Evolutionary conservation across 2,797 vertebrate species (phyloP), one percentile per base, ranked within the genome.

Genomic region (Fistularia tabacaria): DNA sequence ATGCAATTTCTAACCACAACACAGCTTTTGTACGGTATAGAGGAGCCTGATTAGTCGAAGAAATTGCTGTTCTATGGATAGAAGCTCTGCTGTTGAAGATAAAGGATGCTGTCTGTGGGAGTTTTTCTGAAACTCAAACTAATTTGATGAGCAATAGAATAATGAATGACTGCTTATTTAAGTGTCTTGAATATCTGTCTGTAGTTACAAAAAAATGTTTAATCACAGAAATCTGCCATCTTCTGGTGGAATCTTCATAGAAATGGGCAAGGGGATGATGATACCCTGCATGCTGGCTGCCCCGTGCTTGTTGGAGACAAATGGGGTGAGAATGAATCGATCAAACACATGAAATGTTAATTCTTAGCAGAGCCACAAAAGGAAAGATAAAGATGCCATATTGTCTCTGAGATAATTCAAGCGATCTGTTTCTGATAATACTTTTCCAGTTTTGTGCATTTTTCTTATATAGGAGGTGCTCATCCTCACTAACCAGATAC

Each of bases 181-280:
- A 25, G 25, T 25, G 25, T 25, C 2, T 25, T 25, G 25, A 25
- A 25, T 25, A 25, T 25, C 5, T 25, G 25, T 25, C 25, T 25
- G 25, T 25, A 25, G 25, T 25, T 25, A 3, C 2, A 25, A 25
- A 25, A 25, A 25, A 25, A 25, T 51, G 62, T 66, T 43, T 0
- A 6, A 14, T 83, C 1, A 0, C 83, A 99, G 96, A 97, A 93
- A 0, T 93, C 94, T 0, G 96, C 95, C 13, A 86, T 99, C 13
- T 97, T 99, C 87, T 99, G 96, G 96, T 98, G 96, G 96, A 99
- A 99, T 81, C 92, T 99, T 48, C 92, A 76, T 12, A 92, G 87
- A 80, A 98, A 92, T 0, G 96, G 96, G 10, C 73, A 87, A 0
- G 95, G 93, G 0, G 83, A 97, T 0, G 87, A 13, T 0, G 92